Percentiles rank a stretch among this genome's conserved stretches.
Conservation (phyloP, 2,797 vertebrate species). For the Catamblyrhynchus diadema region DNA sequence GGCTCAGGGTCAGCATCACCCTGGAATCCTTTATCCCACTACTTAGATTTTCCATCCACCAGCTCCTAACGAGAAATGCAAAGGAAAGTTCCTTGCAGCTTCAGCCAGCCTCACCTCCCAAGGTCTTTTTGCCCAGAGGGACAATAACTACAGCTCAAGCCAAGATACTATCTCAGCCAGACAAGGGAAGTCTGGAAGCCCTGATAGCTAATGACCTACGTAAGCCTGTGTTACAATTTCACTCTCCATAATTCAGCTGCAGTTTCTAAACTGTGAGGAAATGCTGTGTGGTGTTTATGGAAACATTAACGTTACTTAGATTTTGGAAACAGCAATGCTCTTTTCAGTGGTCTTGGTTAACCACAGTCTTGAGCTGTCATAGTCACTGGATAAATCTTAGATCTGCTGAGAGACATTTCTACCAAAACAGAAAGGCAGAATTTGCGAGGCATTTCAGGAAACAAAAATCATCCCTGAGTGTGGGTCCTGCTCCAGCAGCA, state of each 20-base stretch:
- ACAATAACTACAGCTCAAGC: slow-evolving; percentile 49
- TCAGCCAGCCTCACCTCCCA: slow-evolving; percentile 14
- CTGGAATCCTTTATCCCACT: not conserved
- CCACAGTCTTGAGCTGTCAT: not conserved
- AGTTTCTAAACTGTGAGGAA: not conserved
- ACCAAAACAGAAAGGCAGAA: not conserved
- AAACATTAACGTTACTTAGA: not conserved
- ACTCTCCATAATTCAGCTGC: slow-evolving; percentile 9
- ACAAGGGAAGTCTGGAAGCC: slow-evolving; percentile 56
- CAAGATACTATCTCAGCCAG: slow-evolving; percentile 58
- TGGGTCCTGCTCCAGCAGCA: not conserved
- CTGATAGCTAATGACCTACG: slow-evolving; percentile 48
- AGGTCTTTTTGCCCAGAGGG: slow-evolving; percentile 42
- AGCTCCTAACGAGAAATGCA: not conserved
- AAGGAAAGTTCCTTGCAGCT: slow-evolving; percentile 33
- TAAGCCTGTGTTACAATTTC: not conserved
- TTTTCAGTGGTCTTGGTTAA: not conserved
- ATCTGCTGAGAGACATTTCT: not conserved
- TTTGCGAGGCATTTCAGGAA: not conserved
- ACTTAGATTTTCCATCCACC: not conserved
- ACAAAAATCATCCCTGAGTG: not conserved
- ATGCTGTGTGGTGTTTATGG: slow-evolving; percentile 2
- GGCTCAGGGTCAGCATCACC: not conserved
- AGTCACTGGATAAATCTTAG: not conserved
- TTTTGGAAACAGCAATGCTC: not conserved